phyloP scores from a whole-genome alignment of 1,140 invertebrate species.

The Pygmarrhopalites habei region DNA sequence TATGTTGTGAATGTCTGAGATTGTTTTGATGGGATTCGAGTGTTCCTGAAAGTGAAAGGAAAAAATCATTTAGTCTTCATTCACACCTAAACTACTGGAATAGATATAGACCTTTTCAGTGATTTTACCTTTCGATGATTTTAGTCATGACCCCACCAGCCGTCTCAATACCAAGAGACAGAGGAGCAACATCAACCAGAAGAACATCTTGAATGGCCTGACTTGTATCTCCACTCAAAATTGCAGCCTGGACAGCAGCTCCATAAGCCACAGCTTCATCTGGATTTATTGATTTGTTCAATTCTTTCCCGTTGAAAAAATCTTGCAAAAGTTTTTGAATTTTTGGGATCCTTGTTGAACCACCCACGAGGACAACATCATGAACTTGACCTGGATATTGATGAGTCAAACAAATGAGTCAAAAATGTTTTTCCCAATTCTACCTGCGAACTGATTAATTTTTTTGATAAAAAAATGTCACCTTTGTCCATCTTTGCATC shows the following conservation, averaged over 20 bases:
- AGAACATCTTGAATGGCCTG: slow-evolving; percentile 50
- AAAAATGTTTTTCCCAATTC: no score
- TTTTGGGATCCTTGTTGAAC: slow-evolving; percentile 59
- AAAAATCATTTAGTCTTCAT: no score
- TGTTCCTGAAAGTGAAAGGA: no score
- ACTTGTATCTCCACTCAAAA: slow-evolving; percentile 46
- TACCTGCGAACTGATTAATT: no score
- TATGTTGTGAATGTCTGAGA: slow-evolving; percentile 51
- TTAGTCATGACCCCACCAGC: slow-evolving; percentile 53
- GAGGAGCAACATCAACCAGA: slow-evolving; percentile 50
- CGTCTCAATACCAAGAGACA: slow-evolving; percentile 53
- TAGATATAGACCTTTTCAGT: no score
- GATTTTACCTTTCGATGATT: slow-evolving; percentile 52
- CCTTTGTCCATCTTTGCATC: slow-evolving; percentile 60
- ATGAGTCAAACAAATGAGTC: no score
- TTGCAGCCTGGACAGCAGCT: slow-evolving; percentile 56
- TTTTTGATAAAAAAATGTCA: no score
- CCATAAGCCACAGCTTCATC: slow-evolving; percentile 77
- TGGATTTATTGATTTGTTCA: slow-evolving; percentile 71
- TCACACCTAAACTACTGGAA: no score
- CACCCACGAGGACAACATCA: slow-evolving; percentile 60
- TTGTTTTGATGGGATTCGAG: slow-evolving; percentile 51
- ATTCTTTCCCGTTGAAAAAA: slow-evolving; percentile 59
- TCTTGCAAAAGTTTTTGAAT: slow-evolving; percentile 57
- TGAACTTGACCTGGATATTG: slow-evolving; percentile 51